Base-by-base conservation (phyloP, 2,113 vertebrate species). In the Eptesicus fuscus region DNA sequence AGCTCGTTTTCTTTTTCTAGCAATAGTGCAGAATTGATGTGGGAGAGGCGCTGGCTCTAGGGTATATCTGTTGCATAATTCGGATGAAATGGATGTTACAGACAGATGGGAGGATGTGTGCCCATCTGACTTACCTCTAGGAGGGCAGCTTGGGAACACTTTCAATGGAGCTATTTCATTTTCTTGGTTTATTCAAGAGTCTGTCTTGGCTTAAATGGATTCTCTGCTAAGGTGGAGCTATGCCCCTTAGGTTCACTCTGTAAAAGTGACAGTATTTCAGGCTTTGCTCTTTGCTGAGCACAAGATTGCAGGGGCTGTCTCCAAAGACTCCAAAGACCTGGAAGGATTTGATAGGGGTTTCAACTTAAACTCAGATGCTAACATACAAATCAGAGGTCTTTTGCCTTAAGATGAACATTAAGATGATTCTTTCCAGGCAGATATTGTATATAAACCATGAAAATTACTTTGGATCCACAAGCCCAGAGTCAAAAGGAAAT, bases 251-350 rank as follows among this genome's bases (percentile, higher is more conserved):
- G n/a, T 80, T 97, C 47, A 9, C 16, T 95, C 91, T 90, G 89
- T 94, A 11, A 40, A 47, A 47, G 65, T 96, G 79, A 83, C 10
- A 88, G 56, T 74, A 91, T 95, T 97, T 83, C 74, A 80, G 76
- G 93, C 83, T 95, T 97, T 63, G 49, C 35, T 96, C 51, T 93
- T 47, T 85, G 67, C 93, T 89, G n/a, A 95, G 74, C 93, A 95
- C 16, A 84, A 13, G 88, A 49, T 65, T 77, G 12, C 40, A 93
- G 30, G 1, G 7, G 20, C 42, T 70, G 71, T 83, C 96, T 97
- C 95, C 90, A 12, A 61, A 65, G 42, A 96, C 30, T 70, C 74
- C 5, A 16, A 42, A 73, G 61, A 77, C n/a, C 82, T 93, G 74
- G 78, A 7, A 17, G n/a, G 74, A 92, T 93, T 96, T 95, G 74